Conservation (phyloP, 1,140 invertebrate species). For the Caenorhabditis brenneri region DNA sequence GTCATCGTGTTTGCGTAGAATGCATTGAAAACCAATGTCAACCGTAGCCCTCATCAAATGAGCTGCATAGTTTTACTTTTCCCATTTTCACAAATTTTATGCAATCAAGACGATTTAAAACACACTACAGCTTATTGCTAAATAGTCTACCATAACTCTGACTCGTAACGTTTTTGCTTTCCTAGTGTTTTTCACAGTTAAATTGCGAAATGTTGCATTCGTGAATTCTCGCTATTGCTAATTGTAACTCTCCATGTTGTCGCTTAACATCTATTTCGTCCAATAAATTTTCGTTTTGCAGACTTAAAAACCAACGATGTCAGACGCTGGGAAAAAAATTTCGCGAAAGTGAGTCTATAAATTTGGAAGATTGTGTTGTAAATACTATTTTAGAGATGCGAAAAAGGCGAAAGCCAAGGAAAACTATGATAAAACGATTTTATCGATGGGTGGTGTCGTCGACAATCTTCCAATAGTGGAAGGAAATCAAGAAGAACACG, state of each 20-base stretch:
- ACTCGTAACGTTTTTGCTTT: too few relatives aligned
- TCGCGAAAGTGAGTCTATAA: slow-evolving; percentile 27
- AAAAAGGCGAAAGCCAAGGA: slow-evolving; percentile 22
- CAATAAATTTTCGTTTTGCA: neutral
- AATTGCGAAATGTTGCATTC: neutral
- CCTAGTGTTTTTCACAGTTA: too few relatives aligned
- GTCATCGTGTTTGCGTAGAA: neutral
- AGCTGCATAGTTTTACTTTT: neutral
- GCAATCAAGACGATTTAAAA: too few relatives aligned
- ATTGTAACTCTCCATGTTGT: neutral
- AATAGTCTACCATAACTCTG: neutral
- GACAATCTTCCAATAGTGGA: neutral
- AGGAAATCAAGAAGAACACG: slow-evolving; percentile 15
- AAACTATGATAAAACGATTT: slow-evolving; percentile 1
- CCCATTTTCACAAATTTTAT: slow-evolving; percentile 18
- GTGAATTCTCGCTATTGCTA: neutral
- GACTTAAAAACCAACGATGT: neutral
- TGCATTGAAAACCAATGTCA: neutral
- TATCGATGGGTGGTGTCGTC: slow-evolving; percentile 15
- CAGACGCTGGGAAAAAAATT: neutral
- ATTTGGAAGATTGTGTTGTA: too few relatives aligned
- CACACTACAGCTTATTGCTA: neutral
- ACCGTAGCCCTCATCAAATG: neutral
- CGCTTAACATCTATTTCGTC: too few relatives aligned
- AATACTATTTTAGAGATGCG: neutral